A percentile compares a stretch with the other conserved stretches of the same genome.
Conservation (phyloP, 2,113 vertebrate species). For the Ciconia boyciana region DNA sequence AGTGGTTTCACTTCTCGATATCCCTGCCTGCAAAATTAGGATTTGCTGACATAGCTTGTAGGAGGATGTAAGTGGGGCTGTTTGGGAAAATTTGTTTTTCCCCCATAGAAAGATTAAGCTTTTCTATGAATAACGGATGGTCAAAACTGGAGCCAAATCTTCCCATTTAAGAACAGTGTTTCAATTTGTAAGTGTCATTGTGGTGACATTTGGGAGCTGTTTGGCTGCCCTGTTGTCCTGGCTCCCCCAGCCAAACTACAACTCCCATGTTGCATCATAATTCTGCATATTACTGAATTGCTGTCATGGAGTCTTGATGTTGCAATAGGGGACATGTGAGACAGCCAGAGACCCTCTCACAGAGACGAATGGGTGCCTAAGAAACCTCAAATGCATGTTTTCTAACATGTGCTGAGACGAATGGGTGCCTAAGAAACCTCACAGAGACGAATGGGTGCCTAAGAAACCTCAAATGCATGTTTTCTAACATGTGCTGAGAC, state of each 20-base stretch:
- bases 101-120: neutral
- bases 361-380: neutral
- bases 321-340: neutral
- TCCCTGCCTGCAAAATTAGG: neutral
- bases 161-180: neutral
- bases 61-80: neutral
- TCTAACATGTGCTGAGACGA: neutral
- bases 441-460: neutral
- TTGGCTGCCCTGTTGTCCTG: neutral
- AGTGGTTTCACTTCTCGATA: neutral
- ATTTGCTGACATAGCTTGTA: neutral
- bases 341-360: neutral
- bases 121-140: neutral
- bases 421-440: neutral
- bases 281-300: neutral
- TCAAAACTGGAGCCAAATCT: neutral
- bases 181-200: neutral
- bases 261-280: neutral
- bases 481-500: neutral
- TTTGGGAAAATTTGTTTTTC: neutral
- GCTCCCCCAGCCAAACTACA: neutral
- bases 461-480: neutral
- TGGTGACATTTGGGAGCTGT: neutral
- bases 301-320: neutral
- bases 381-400: neutral